Evolutionary conservation across 1,140 invertebrate species (phyloP), one percentile per base, ranked within the genome.

Genomic region (Hermetia illucens): DNA sequence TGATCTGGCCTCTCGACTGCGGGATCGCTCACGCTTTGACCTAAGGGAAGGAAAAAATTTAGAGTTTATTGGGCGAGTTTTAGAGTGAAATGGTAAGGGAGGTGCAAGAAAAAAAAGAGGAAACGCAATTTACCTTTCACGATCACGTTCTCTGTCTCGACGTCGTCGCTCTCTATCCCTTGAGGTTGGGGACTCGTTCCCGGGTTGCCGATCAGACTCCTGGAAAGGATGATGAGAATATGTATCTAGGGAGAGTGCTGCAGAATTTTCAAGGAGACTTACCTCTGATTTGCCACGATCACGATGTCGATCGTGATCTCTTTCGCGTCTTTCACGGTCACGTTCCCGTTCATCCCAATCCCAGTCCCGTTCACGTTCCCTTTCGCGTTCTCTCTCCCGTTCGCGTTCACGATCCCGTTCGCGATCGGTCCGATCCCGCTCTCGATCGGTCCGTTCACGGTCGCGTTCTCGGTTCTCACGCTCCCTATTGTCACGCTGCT

Each of bases 1-100:
- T 13, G 73, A 64, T 43, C 73, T 67, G n/a, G n/a, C n/a, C 12
- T 71, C 74, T 41, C 72, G 64, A 53, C 73, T 68, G 22, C 67
- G 46, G 9, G 68, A 70, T 8, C 68, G 58, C 25, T 61, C 63
- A 4, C 65, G 65, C 16, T 72, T 59, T 39, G 73, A 66, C 36
- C 71, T 70, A 40, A 59, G 48, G 31, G 22, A 43, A 38, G 31
- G 3, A 34, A 34, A 8, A 21, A 21, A 22, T 64, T 41, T 43
- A 49, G 10, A 64, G 61, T 10, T 64, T 62, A 3, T 69, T 64
- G 32, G 55, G 45, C 2, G 57, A 41, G 16, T 64, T 34, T 35
- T 8, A n/a, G 9, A 35, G 8, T 16, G 21, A 9, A 35, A 35
- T 10, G 9, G 15, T 25, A 35, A 6, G 13, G 20, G 21, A 5